phyloP scores from a whole-genome alignment of 2,797 vertebrate genomes.

The Takifugu ocellatus region DNA sequence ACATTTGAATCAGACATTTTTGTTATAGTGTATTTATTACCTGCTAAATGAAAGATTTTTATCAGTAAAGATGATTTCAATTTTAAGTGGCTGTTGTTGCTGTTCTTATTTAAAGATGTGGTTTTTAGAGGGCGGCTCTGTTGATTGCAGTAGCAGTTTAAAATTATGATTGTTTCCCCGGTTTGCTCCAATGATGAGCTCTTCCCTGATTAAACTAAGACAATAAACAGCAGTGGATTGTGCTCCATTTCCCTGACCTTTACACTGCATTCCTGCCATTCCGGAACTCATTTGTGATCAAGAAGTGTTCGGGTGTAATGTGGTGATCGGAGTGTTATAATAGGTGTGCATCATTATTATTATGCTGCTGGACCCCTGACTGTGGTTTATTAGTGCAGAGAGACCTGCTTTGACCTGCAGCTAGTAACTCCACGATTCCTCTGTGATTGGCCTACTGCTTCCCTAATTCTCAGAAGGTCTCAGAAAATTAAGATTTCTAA shows the following conservation, averaged over 20 bases:
- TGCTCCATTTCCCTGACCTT: slow-evolving; percentile 6
- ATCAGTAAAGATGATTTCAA: slow-evolving; percentile 16
- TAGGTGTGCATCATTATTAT: slow-evolving; percentile 11
- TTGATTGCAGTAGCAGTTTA: slow-evolving; percentile 21
- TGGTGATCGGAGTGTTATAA: slow-evolving; percentile 17
- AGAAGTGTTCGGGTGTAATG: slow-evolving; percentile 10
- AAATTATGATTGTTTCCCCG: slow-evolving; percentile 5
- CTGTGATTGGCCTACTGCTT: too few relatives aligned
- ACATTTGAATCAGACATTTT: slow-evolving; percentile 15
- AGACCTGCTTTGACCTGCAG: slow-evolving; percentile 19
- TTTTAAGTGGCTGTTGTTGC: slow-evolving; percentile 12
- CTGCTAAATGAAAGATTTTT: slow-evolving; percentile 24
- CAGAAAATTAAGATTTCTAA: too few relatives aligned
- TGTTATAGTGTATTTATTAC: slow-evolving; percentile 41
- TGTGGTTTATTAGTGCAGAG: slow-evolving; percentile 43
- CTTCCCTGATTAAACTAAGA: slow-evolving; percentile 35
- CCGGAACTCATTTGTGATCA: slow-evolving; percentile 14
- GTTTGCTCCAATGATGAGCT: slow-evolving; percentile 19
- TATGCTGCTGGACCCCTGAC: slow-evolving; percentile 17
- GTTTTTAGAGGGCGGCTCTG: slow-evolving; percentile 7
- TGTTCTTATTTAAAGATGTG: slow-evolving; percentile 25
- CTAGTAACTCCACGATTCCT: too few relatives aligned
- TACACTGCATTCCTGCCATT: slow-evolving; percentile 37
- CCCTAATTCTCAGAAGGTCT: too few relatives aligned
- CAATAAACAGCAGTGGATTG: slow-evolving; percentile 49